phyloP scores from a whole-genome alignment of 2,113 vertebrate genomes.

The Sorex araneus region DNA sequence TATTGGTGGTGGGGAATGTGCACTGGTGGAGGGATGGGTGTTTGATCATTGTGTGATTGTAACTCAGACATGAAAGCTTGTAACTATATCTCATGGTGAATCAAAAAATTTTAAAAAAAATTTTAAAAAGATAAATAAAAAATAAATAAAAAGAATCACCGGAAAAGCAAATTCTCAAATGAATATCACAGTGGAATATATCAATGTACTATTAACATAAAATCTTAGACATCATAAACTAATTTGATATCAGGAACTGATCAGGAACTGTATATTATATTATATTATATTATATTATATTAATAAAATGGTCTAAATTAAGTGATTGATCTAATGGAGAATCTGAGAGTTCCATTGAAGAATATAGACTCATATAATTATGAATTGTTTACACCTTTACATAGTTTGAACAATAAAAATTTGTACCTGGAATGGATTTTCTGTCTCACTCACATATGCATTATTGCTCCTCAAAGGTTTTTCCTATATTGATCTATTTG shows the following conservation, averaged over 20 bases:
- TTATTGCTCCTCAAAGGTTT: too few species aligned
- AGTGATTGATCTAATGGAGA: background rate
- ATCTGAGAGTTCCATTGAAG: background rate
- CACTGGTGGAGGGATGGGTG: too few species aligned
- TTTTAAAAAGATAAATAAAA: too few species aligned
- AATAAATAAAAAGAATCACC: background rate
- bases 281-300: too few species aligned
- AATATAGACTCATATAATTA: background rate
- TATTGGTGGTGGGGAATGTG: too few species aligned
- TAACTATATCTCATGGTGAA: too few species aligned
- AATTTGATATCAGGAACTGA: background rate
- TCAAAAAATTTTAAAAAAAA: too few species aligned
- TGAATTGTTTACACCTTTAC: background rate
- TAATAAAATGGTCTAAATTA: background rate
- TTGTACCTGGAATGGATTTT: constrained; percentile 28
- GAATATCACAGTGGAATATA: background rate
- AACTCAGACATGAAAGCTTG: too few species aligned
- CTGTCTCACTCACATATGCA: background rate
- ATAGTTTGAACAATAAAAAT: constrained; percentile 8
- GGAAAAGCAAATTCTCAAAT: constrained; percentile 31
- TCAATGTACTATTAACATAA: background rate
- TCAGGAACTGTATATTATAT: too few species aligned
- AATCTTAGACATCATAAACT: background rate
- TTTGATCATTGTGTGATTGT: too few species aligned
- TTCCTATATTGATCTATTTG: too few species aligned